Evolutionary conservation across 2,113 vertebrate genomes (phyloP).

Genomic region (human (Homo sapiens)): DNA sequence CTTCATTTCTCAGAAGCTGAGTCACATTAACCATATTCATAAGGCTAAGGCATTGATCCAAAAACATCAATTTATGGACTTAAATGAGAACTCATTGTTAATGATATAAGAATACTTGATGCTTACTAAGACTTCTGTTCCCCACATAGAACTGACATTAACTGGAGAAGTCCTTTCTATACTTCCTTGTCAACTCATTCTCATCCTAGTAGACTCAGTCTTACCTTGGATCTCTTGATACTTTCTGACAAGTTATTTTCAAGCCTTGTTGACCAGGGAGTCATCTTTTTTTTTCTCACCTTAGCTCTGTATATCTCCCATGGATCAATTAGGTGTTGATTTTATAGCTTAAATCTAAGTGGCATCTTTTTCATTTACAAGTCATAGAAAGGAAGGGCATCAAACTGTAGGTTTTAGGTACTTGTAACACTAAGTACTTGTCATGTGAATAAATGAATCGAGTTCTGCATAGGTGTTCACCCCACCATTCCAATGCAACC

Average conservation of each 20-base stretch:
- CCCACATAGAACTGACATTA: background rate
- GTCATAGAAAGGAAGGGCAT: background rate
- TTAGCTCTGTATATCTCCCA: background rate
- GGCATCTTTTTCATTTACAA: background rate
- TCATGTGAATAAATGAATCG: background rate
- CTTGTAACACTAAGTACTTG: background rate
- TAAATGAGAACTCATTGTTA: background rate
- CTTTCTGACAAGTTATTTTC: background rate
- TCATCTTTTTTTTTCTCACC: background rate
- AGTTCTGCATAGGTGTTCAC: background rate
- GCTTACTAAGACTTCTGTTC: background rate
- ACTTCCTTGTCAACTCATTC: background rate
- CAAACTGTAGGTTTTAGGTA: background rate
- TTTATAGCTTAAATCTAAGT: background rate
- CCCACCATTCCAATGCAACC: background rate
- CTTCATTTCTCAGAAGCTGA: background rate
- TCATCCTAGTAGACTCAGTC: background rate
- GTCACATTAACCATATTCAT: background rate
- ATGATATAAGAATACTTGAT: background rate
- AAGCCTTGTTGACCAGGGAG: background rate
- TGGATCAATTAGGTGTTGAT: background rate
- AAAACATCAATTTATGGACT: background rate
- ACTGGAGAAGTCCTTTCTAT: background rate
- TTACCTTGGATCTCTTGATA: background rate
- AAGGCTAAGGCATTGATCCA: background rate